phyloP scores from a whole-genome alignment of 2,888 invertebrate species.

The Polydrusus pterygomalis region DNA sequence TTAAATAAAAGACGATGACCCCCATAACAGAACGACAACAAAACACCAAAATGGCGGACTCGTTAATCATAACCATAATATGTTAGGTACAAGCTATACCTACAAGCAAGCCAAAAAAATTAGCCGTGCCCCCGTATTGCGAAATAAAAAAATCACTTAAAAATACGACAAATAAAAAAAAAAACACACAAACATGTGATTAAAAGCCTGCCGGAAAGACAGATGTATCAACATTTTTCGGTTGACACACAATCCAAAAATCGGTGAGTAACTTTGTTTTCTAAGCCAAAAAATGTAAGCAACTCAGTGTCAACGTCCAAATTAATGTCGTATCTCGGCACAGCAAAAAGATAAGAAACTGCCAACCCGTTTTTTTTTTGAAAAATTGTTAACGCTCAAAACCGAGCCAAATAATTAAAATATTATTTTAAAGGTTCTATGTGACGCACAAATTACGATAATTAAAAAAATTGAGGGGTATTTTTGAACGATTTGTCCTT shows the following conservation, averaged over 20 bases:
- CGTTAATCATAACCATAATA: too few relatives aligned
- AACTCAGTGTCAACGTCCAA: conserved; percentile 21
- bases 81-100: too few relatives aligned
- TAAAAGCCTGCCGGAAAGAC: conserved; percentile 16
- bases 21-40: too few relatives aligned
- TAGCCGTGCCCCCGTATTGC: not conserved
- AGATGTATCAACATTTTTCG: conserved; percentile 23
- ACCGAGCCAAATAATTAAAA: conserved; percentile 36
- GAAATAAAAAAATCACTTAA: not conserved
- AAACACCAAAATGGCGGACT: too few relatives aligned
- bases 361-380: conserved; percentile 17
- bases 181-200: conserved; percentile 1
- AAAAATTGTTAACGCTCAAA: conserved; percentile 8
- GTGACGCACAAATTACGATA: conserved; percentile 29
- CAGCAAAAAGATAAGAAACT: conserved; percentile 12
- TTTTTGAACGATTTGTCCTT: conserved; percentile 13
- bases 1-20: too few relatives aligned
- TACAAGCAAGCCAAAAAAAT: too few relatives aligned
- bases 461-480: conserved; percentile 15
- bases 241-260: conserved; percentile 22
- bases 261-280: conserved; percentile 9
- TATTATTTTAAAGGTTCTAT: conserved; percentile 25
- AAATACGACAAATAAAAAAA: not conserved
- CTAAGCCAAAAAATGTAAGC: conserved; percentile 10
- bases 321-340: conserved; percentile 19